Percentiles rank a stretch among this genome's conserved stretches.
phyloP scores from a whole-genome alignment of 2,113 vertebrate genomes.

The Hydropotes inermis region DNA sequence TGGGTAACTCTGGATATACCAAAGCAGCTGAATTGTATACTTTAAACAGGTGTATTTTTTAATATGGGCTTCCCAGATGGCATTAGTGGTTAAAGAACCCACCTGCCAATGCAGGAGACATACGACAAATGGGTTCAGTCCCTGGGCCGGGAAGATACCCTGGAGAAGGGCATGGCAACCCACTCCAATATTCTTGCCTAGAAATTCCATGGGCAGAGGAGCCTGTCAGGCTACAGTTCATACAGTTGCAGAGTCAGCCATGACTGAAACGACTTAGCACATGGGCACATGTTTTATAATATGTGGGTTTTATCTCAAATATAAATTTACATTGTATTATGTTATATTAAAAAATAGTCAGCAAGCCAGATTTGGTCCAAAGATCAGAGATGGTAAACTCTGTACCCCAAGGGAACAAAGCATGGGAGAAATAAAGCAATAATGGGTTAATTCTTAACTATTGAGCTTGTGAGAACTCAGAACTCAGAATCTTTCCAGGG shows the following conservation, averaged over 20 bases:
- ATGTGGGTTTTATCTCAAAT: background rate
- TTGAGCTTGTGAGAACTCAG: background rate
- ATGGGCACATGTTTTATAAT: background rate
- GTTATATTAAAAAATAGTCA: background rate
- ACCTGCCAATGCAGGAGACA: background rate
- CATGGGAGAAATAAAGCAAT: background rate
- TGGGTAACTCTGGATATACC: background rate
- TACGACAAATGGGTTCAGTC: background rate
- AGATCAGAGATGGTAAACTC: background rate
- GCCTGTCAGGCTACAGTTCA: background rate
- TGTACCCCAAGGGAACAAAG: background rate
- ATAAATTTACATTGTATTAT: background rate
- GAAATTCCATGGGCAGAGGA: background rate
- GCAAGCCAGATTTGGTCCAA: background rate
- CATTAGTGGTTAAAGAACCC: background rate
- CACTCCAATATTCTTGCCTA: background rate
- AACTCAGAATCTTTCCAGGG: background rate
- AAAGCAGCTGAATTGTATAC: background rate
- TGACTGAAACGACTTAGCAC: background rate
- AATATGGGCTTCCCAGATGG: background rate
- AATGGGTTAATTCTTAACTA: background rate
- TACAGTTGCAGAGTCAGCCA: background rate
- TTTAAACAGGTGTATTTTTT: background rate
- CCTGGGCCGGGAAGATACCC: background rate
- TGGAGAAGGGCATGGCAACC: background rate